These are phyloP conservation scores for Arothron firmamentum DNA, from an alignment of 2,113 vertebrate genomes.

Conservation along the genomic window DNA sequence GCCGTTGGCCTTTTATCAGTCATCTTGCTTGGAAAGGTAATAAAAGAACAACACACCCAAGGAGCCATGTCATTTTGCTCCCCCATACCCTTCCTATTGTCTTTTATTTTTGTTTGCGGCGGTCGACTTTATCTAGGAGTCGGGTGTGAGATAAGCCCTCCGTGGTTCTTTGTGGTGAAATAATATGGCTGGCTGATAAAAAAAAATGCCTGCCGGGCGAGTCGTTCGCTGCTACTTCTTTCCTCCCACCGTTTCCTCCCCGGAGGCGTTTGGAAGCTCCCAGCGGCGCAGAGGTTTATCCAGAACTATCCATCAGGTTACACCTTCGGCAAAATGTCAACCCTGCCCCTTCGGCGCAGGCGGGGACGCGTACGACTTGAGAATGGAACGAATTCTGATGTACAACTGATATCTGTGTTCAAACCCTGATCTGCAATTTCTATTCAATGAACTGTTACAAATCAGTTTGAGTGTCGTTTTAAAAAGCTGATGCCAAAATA, in stretches of 20 bases:
- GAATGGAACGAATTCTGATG: neutral
- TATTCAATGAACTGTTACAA: neutral
- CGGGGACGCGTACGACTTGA: neutral
- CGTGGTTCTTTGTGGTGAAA: slow-evolving; percentile 61
- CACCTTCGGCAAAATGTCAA: slow-evolving; percentile 44
- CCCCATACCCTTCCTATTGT: slow-evolving; percentile 43
- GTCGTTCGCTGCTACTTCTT: slow-evolving; percentile 43
- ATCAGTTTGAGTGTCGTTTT: neutral
- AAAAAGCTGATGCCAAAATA: neutral
- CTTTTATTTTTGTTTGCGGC: slow-evolving; percentile 67
- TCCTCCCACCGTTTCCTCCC: slow-evolving; percentile 28
- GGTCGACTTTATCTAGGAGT: slow-evolving; percentile 59
- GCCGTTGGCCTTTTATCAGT: slow-evolving; percentile 70
- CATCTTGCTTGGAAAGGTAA: slow-evolving; percentile 65
- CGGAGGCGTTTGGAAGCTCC: slow-evolving; percentile 35
- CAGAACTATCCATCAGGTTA: slow-evolving; percentile 38
- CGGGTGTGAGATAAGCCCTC: slow-evolving; percentile 59
- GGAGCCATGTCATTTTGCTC: slow-evolving; percentile 59
- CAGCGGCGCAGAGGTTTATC: slow-evolving; percentile 39
- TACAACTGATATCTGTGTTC: neutral
- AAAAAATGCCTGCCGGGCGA: slow-evolving; percentile 38
- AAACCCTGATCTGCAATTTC: no score
- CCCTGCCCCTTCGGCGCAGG: neutral
- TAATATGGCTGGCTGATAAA: slow-evolving; percentile 57
- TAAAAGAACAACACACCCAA: slow-evolving; percentile 55